phyloP scores from a whole-genome alignment of 2,113 vertebrate genomes.

The Rhea americana region DNA sequence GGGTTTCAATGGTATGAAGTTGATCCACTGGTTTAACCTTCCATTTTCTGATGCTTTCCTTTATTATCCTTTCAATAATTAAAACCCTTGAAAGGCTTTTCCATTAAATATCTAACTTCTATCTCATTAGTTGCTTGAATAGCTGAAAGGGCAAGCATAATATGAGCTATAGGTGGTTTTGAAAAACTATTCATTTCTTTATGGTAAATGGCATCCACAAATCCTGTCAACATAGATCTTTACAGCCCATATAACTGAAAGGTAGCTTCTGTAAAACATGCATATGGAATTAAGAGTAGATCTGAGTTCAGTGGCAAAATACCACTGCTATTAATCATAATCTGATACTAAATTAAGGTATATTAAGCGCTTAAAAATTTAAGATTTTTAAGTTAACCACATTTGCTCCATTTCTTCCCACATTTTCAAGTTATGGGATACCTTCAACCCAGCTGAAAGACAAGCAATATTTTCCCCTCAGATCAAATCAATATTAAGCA shows the following conservation, averaged over 20 bases:
- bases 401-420: not conserved
- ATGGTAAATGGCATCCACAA: not conserved
- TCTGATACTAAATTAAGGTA: constrained; percentile 2
- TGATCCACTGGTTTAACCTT: constrained; percentile 14
- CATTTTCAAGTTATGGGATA: not conserved
- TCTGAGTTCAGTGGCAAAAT: constrained; percentile 28
- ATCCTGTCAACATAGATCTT: not conserved
- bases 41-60: constrained; percentile 13
- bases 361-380: not conserved
- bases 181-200: not conserved
- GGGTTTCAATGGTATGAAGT: not conserved
- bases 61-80: constrained; percentile 44
- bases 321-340: not conserved
- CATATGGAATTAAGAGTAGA: not conserved
- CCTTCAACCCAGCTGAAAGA: not conserved
- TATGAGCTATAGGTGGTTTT: not conserved
- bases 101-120: constrained; percentile 22
- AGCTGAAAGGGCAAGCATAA: constrained; percentile 18
- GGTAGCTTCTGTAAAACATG: not conserved
- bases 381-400: not conserved
- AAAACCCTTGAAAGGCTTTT: not conserved
- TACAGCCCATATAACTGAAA: not conserved
- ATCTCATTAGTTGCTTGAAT: not conserved
- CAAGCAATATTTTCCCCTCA: not conserved
- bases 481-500: not conserved